These are phyloP conservation scores for Simalia tracyae DNA, from an alignment of 2,797 vertebrate species.

Conservation along the genomic window DNA sequence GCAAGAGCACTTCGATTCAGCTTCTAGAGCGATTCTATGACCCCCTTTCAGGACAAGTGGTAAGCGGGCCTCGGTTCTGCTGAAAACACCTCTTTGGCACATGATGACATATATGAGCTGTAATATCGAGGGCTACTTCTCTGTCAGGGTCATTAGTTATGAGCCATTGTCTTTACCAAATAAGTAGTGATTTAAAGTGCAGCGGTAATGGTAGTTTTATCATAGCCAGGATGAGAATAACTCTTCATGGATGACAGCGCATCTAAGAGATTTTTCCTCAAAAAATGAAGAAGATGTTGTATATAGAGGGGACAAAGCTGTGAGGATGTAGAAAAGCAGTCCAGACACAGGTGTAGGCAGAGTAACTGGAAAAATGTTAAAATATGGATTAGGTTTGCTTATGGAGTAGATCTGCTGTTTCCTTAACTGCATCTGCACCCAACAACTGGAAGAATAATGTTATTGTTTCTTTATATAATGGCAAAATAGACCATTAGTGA, in stretches of 20 bases:
- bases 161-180: not conserved
- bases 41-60: constrained; percentile 70
- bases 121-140: not conserved
- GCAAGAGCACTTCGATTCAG: constrained; percentile 79
- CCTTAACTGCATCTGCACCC: not conserved
- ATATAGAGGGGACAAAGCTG: not conserved
- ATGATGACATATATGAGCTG: not conserved
- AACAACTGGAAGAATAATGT: not conserved
- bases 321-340: not conserved
- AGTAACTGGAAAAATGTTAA: not conserved
- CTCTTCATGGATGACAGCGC: too few species aligned
- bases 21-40: constrained; percentile 76
- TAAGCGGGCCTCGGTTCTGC: constrained; percentile 35
- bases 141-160: not conserved
- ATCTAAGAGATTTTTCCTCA: too few species aligned
- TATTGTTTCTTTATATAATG: not conserved
- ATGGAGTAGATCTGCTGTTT: not conserved
- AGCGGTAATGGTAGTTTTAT: too few species aligned
- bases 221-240: too few species aligned
- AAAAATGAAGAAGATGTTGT: too few species aligned
- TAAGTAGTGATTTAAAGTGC: too few species aligned
- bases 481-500: not conserved
- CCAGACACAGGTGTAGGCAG: not conserved
- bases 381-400: not conserved
- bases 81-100: not conserved